These are phyloP conservation scores for Heliornis fulica DNA, from an alignment of 2,113 vertebrate genomes.

Conservation along the genomic window DNA sequence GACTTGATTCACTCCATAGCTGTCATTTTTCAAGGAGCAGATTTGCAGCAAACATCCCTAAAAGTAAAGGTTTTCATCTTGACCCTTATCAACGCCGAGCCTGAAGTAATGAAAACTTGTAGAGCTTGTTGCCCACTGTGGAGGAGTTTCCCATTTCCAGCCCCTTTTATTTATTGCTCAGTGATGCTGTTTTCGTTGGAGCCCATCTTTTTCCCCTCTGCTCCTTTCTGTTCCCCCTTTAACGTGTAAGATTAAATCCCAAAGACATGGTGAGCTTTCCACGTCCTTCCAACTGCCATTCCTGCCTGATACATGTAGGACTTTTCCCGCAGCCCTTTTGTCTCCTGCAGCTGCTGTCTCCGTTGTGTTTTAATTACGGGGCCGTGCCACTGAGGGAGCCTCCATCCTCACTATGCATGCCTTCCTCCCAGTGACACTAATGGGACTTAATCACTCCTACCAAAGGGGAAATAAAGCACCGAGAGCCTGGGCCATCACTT, in stretches of 20 bases:
- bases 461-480: neutral
- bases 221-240: neutral
- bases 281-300: neutral
- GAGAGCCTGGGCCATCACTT: neutral
- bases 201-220: neutral
- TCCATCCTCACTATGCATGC: neutral
- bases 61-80: neutral
- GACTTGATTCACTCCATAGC: conserved; percentile 13
- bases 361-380: neutral
- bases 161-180: neutral
- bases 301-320: neutral
- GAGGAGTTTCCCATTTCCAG: neutral
- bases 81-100: neutral
- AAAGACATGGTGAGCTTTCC: neutral
- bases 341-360: neutral
- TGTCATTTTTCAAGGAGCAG: conserved; percentile 4
- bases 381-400: neutral
- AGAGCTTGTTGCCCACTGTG: neutral
- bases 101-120: neutral
- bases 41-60: neutral
- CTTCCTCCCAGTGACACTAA: neutral
- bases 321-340: neutral
- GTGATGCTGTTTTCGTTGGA: neutral
- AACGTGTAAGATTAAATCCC: neutral
- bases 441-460: neutral